Evolutionary conservation across 2,888 invertebrate species (phyloP).

Genomic region (Gasteruption jaculator): DNA sequence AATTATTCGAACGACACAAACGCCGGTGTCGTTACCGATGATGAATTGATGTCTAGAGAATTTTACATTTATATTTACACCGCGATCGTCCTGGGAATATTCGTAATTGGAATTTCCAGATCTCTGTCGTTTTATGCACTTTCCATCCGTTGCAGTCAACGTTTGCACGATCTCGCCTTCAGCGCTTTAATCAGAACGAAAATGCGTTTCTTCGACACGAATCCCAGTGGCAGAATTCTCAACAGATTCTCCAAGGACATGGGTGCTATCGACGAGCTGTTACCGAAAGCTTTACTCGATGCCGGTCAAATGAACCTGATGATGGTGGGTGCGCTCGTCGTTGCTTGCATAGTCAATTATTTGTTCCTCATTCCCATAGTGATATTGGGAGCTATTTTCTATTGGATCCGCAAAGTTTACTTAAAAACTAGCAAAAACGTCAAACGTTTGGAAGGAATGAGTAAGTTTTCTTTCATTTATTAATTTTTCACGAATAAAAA

Average conservation of each 20-base stretch:
- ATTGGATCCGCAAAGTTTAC: slow-evolving; percentile 60
- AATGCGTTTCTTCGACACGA: slow-evolving; percentile 77
- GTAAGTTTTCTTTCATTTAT: slow-evolving; percentile 48
- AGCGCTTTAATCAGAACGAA: slow-evolving; percentile 54
- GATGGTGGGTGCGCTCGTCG: slow-evolving; percentile 58
- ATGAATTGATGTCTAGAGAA: slow-evolving; percentile 29
- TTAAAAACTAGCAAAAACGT: slow-evolving; percentile 69
- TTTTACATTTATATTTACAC: slow-evolving; percentile 63
- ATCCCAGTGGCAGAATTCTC: slow-evolving; percentile 75
- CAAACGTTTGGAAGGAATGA: slow-evolving; percentile 62
- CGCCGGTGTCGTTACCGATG: slow-evolving; percentile 23
- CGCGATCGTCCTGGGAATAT: slow-evolving; percentile 52
- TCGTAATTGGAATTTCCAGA: slow-evolving; percentile 48
- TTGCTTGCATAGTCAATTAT: slow-evolving; percentile 62
- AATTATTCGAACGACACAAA: slow-evolving; percentile 15
- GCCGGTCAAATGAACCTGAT: slow-evolving; percentile 53
- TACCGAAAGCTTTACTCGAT: slow-evolving; percentile 63
- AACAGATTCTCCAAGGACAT: slow-evolving; percentile 83
- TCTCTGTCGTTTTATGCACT: slow-evolving; percentile 53
- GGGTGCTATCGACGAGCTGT: slow-evolving; percentile 70
- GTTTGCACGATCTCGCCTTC: slow-evolving; percentile 58
- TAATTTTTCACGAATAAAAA: not conserved
- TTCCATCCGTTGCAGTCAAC: slow-evolving; percentile 54
- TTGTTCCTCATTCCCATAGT: slow-evolving; percentile 59
- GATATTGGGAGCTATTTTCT: slow-evolving; percentile 58